Evolutionary conservation across 2,797 vertebrate genomes (phyloP).

Genomic region (Pitangus sulphuratus): DNA sequence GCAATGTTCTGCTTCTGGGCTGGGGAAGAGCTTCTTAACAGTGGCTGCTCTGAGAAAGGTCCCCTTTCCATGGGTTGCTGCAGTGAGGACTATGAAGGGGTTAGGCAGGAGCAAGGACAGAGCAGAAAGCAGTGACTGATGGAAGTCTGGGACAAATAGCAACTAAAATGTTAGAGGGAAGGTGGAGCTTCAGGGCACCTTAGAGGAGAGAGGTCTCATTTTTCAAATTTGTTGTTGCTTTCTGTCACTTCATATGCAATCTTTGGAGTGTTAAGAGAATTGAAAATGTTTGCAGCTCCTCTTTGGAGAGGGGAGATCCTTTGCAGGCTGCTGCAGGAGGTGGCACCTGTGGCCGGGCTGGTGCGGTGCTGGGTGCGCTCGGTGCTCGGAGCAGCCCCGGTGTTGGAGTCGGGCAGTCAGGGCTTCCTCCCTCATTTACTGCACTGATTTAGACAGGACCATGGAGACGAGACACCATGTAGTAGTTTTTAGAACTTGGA

Average conservation of each 20-base stretch:
- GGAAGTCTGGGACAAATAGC: not conserved
- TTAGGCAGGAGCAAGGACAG: not conserved
- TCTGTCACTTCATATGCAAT: not conserved
- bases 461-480: not conserved
- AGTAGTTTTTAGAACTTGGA: not conserved
- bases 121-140: not conserved
- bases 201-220: not conserved
- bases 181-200: not conserved
- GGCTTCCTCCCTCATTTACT: not conserved
- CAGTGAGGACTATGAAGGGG: not conserved
- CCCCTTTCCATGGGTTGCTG: not conserved
- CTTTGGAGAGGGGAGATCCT: not conserved
- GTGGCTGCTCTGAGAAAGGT: not conserved
- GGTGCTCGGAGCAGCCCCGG: rapidly evolving
- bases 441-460: not conserved
- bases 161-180: not conserved
- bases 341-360: not conserved
- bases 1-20: not conserved
- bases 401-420: not conserved
- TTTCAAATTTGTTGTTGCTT: not conserved
- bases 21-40: not conserved
- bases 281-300: not conserved
- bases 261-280: not conserved
- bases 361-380: rapidly evolving
- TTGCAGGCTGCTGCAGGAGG: not conserved